Base-by-base conservation (phyloP, 2,797 vertebrate species). In the Gouania willdenowi region DNA sequence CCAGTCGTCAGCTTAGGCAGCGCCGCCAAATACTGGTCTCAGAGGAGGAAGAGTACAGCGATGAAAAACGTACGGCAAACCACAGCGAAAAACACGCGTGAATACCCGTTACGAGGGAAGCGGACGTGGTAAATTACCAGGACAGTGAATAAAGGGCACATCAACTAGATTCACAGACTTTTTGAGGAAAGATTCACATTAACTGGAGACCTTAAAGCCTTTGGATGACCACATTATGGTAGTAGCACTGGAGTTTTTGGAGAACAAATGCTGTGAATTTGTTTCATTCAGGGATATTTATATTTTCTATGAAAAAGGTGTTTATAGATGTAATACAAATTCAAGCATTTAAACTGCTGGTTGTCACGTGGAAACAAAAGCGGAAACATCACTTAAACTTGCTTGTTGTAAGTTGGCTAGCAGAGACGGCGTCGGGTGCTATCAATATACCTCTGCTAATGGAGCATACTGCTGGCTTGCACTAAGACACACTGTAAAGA, bases 261-360 rank as follows among this genome's bases (percentile, higher is more conserved):
- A 77, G 68, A 79, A 82, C 79, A 87, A 85, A 86, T 88, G 89
- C 87, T 92, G 86, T 92, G 91, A 92, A 92, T 90, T 87, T 75
- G 79, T 90, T 89, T 87, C 86, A 91, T 93, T 93, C 92, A 94
- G 92, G 92, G 92, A 94, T 92, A 93, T 94, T 92, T 93, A 92
- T 93, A 91, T 92, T 93, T 93, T 93, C 88, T 93, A 90, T 93
- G 88, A 89, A 91, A 87, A 77, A 79, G 79, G 76, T 74, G 81
- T 86, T 88, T 87, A 72, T 87, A 88, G 78, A 85, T 88, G 85
- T 84, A 79, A 83, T 78, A 86, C 82, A 87, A 85, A 81, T 88
- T 84, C 78, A 85, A 82, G 88, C 86, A 92, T 88, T 90, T 83
- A 67, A 88, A 83, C 82, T 88, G 88, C 89, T 91, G 88, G 86